Evolutionary conservation across 2,888 invertebrate genomes (phyloP).

Genomic region (Callyntrura guangdongensis): DNA sequence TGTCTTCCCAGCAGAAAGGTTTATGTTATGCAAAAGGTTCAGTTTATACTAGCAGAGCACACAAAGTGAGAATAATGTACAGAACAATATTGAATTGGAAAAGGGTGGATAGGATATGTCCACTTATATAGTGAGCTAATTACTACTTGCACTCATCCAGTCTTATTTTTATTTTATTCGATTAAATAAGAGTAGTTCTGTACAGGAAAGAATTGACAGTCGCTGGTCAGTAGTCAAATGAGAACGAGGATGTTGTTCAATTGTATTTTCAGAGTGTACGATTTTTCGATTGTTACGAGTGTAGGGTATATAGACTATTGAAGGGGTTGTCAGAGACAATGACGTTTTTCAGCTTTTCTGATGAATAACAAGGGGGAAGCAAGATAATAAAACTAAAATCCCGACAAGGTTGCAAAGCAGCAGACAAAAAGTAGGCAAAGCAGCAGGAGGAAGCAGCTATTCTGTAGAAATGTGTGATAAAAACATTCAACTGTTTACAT

Average conservation of each 20-base stretch:
- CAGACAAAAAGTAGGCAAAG: no score
- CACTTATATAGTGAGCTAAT: background rate
- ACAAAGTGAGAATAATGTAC: no score
- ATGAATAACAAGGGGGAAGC: slow-evolving; percentile 44
- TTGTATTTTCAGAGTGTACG: background rate
- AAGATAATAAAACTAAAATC: slow-evolving; percentile 37
- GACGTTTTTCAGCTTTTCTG: background rate
- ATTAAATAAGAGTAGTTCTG: background rate
- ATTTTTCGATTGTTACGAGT: slow-evolving; percentile 13
- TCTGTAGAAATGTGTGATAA: background rate
- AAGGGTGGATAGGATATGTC: background rate
- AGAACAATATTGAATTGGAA: no score
- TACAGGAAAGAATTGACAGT: background rate
- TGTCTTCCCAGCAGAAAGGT: background rate
- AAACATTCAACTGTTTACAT: no score
- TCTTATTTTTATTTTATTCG: background rate
- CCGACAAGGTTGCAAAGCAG: background rate
- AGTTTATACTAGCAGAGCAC: background rate
- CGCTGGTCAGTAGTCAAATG: background rate
- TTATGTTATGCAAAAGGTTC: background rate
- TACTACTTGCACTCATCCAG: slow-evolving; percentile 3
- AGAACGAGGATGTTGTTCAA: background rate
- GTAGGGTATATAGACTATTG: background rate
- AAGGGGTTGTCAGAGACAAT: background rate
- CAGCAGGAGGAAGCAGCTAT: background rate